These are phyloP conservation scores for Drosophila tropicalis DNA, from an alignment of 1,140 invertebrate species.

Conservation along the genomic window DNA sequence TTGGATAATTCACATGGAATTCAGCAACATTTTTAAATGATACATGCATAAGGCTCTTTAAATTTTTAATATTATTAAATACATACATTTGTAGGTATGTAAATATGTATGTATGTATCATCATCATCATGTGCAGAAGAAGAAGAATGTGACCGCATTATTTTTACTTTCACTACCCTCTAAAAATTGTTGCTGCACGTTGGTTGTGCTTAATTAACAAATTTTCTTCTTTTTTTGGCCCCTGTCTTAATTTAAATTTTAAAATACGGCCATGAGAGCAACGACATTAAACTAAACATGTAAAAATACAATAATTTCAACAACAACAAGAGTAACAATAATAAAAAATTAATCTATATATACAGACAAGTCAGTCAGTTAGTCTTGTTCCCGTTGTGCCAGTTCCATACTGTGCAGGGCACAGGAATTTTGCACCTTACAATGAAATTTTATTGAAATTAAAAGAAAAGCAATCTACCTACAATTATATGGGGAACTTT, in stretches of 20 bases:
- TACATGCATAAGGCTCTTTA: too few relatives aligned
- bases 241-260: not conserved
- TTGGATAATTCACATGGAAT: not conserved
- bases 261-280: not conserved
- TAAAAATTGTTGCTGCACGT: not conserved
- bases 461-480: conserved; percentile 15
- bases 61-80: too few relatives aligned
- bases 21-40: not conserved
- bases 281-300: conserved; percentile 10
- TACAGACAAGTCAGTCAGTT: conserved; percentile 6
- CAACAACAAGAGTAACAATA: conserved; percentile 30
- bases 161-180: conserved; percentile 1
- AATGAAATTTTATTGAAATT: conserved; percentile 6
- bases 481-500: conserved; percentile 18
- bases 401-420: not conserved
- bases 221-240: not conserved
- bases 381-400: conserved; percentile 1
- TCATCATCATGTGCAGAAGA: too few relatives aligned
- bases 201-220: too few relatives aligned
- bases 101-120: not conserved
- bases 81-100: not conserved
- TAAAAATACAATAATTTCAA: conserved; percentile 36
- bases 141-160: conserved; percentile 1
- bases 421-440: not conserved
- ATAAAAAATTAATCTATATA: conserved; percentile 43